Percentiles rank a stretch among this genome's conserved stretches.
Conservation (phyloP, 2,797 vertebrate species). For the Enteromius radiatus region DNA sequence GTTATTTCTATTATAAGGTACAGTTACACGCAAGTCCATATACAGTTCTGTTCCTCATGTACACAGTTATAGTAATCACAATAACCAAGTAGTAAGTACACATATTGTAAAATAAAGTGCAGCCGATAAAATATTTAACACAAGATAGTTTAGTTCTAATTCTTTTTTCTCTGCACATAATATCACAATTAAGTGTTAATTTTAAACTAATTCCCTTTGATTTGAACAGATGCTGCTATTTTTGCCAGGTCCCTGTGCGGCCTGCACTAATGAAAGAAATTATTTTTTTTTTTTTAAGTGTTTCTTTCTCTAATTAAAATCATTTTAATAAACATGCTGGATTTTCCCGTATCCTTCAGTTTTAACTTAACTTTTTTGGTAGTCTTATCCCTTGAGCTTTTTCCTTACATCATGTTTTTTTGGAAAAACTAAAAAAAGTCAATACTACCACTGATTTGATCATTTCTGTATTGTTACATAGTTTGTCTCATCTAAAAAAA, state of each 20-base stretch:
- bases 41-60: too few relatives aligned
- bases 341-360: neutral
- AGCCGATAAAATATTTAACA: too few relatives aligned
- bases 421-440: neutral
- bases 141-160: neutral
- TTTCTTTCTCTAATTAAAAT: constrained; percentile 2
- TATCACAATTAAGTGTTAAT: neutral
- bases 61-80: too few relatives aligned
- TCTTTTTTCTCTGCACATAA: constrained; percentile 1
- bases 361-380: neutral
- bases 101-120: too few relatives aligned
- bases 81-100: too few relatives aligned
- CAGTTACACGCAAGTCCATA: neutral
- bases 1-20: neutral
- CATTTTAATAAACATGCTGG: neutral
- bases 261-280: constrained; percentile 4
- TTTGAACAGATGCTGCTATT: neutral
- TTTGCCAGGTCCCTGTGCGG: neutral
- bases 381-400: neutral
- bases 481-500: neutral
- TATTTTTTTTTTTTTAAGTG: neutral
- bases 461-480: neutral
- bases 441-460: neutral
- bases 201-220: neutral
- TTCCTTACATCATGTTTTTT: neutral